phyloP scores from a whole-genome alignment of 2,113 vertebrate genomes.

The Psophia crepitans region DNA sequence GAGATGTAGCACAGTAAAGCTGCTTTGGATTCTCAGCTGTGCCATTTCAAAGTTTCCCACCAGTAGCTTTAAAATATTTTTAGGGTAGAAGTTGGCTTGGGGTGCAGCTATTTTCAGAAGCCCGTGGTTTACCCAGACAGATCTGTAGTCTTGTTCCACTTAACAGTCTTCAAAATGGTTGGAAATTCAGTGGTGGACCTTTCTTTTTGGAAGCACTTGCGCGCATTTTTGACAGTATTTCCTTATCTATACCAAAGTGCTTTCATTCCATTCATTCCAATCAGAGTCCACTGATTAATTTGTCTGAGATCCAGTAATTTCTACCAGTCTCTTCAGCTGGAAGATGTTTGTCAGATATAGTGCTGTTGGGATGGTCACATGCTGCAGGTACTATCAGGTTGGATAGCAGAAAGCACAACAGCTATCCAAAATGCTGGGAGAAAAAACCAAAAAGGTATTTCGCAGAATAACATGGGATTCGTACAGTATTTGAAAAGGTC shows the following conservation, averaged over 20 bases:
- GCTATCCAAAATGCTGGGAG: neutral
- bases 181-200: neutral
- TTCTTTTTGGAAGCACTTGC: neutral
- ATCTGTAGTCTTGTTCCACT: neutral
- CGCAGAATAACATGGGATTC: neutral
- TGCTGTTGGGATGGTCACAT: neutral
- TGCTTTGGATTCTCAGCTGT: neutral
- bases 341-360: neutral
- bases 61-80: neutral
- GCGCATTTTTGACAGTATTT: neutral
- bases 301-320: neutral
- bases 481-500: neutral
- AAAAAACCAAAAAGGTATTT: neutral
- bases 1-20: neutral
- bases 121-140: neutral
- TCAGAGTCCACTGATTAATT: neutral
- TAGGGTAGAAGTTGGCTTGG: neutral
- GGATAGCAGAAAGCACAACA: neutral
- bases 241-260: neutral
- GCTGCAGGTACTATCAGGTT: neutral
- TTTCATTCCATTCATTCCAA: neutral
- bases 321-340: neutral
- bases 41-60: neutral
- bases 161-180: neutral
- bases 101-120: neutral